Percentiles rank a stretch among this genome's conserved stretches.
phyloP scores from a whole-genome alignment of 2,888 invertebrate species.

The Sussaba pulchella region DNA sequence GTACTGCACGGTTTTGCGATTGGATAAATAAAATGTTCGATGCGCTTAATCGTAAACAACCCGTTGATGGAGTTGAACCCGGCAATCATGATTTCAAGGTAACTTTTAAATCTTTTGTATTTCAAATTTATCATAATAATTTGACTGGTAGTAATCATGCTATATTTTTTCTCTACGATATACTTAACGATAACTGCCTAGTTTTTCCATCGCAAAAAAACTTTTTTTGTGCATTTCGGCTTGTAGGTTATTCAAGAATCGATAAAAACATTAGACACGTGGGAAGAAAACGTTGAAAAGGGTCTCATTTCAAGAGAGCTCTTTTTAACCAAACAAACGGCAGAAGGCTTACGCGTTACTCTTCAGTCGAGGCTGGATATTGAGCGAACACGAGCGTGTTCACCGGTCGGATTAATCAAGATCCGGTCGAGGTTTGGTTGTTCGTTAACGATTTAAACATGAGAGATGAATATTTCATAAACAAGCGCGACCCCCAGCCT shows the following conservation, averaged over 20 bases:
- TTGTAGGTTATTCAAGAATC: constrained; percentile 58
- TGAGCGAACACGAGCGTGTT: no score
- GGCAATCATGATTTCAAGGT: constrained; percentile 54
- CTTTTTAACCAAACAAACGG: no score
- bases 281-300: no score
- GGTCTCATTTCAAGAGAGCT: no score
- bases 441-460: no score
- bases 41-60: constrained; percentile 54
- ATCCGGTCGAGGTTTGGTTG: no score
- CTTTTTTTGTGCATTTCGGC: constrained; percentile 22
- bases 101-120: constrained; percentile 3
- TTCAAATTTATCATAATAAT: constrained; percentile 31
- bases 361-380: no score
- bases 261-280: no score
- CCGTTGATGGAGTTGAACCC: constrained; percentile 6
- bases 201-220: constrained; percentile 13
- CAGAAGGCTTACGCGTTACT: no score
- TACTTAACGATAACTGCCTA: constrained; percentile 19
- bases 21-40: constrained; percentile 63
- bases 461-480: no score
- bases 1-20: constrained; percentile 57
- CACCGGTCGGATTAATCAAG: no score
- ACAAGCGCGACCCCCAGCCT: no score
- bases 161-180: constrained; percentile 27
- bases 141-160: constrained; percentile 27